These are phyloP conservation scores for Drosophila athabasca DNA, from an alignment of 1,140 invertebrate species.

Conservation along the genomic window DNA sequence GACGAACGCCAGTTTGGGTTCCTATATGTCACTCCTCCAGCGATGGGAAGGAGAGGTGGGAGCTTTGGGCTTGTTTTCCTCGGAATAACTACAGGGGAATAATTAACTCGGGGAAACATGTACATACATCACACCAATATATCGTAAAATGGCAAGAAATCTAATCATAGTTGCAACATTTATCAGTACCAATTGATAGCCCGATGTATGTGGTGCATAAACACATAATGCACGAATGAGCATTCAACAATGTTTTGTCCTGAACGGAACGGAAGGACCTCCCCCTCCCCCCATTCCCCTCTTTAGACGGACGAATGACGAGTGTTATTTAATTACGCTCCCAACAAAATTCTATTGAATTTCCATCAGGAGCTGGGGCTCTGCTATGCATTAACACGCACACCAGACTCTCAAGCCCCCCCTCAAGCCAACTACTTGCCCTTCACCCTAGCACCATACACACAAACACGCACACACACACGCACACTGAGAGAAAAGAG, in stretches of 20 bases:
- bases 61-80: constrained; percentile 15
- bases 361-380: constrained; percentile 5
- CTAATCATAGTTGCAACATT: constrained; percentile 34
- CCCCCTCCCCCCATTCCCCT: too few relatives aligned
- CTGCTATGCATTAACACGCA: constrained; percentile 37
- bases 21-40: not conserved
- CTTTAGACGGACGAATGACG: constrained; percentile 10
- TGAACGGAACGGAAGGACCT: too few relatives aligned
- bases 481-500: not conserved
- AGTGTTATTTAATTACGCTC: constrained; percentile 59
- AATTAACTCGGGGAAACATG: constrained; percentile 21
- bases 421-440: not conserved
- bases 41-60: too few relatives aligned
- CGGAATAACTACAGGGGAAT: constrained; percentile 30
- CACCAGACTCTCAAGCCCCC: not conserved
- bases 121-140: not conserved
- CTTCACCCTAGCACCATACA: too few relatives aligned
- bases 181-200: constrained; percentile 32
- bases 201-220: constrained; percentile 20
- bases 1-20: constrained; percentile 22
- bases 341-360: constrained; percentile 59
- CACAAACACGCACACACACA: not conserved
- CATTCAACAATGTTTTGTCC: constrained; percentile 38
- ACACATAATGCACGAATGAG: constrained; percentile 41
- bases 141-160: constrained; percentile 11